These are phyloP conservation scores for Drosophila crucigera DNA, from an alignment of 2,888 invertebrate genomes.

Conservation along the genomic window DNA sequence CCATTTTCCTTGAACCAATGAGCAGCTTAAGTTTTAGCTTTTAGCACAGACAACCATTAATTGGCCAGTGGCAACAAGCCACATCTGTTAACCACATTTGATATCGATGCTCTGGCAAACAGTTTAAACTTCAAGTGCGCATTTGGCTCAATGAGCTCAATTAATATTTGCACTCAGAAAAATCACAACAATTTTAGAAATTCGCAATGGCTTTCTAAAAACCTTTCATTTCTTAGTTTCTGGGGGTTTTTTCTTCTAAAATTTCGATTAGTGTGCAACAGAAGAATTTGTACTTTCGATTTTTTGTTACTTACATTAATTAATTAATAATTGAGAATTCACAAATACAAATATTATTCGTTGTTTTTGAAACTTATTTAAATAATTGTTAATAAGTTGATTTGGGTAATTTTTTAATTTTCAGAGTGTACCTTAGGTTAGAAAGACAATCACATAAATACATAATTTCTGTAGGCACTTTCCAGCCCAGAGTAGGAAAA, in stretches of 20 bases:
- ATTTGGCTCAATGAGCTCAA: constrained; percentile 24
- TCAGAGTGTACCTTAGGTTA: not conserved
- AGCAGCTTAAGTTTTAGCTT: constrained; percentile 32
- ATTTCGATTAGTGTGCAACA: not conserved
- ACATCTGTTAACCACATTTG: constrained; percentile 40
- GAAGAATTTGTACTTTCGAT: not conserved
- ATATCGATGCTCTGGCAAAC: constrained; percentile 25
- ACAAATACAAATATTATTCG: not conserved
- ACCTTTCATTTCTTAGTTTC: not conserved
- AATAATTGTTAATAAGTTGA: no score
- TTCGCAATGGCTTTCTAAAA: not conserved
- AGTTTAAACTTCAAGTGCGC: constrained; percentile 28
- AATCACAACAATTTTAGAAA: not conserved
- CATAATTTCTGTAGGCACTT: not conserved
- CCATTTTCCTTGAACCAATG: constrained; percentile 76
- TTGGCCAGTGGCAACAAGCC: constrained; percentile 47
- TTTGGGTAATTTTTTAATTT: not conserved
- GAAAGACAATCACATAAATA: not conserved
- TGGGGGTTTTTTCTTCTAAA: not conserved
- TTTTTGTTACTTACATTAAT: not conserved
- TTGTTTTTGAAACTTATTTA: no score
- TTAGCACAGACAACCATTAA: constrained; percentile 54
- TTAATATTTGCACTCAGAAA: not conserved
- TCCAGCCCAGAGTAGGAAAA: not conserved
- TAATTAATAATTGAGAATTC: not conserved